A percentile compares a stretch with the other conserved stretches of the same genome.
These are phyloP conservation scores for Oryzias woworae DNA, from an alignment of 2,113 vertebrate genomes.

Conservation along the genomic window DNA sequence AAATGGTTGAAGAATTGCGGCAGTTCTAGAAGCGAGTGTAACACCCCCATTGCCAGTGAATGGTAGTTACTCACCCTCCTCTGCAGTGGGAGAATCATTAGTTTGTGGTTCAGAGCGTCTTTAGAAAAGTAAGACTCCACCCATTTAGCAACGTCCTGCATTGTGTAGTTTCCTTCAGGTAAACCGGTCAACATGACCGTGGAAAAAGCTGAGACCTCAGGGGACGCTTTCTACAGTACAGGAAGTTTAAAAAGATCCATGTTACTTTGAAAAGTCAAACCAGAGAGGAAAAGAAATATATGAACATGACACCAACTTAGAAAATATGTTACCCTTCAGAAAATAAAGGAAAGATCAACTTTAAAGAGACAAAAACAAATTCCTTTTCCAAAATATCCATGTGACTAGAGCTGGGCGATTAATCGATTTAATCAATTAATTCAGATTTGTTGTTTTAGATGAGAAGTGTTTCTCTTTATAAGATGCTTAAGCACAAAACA, in stretches of 20 bases:
- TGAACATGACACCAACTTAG: neutral
- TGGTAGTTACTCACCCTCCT: slow-evolving; percentile 36
- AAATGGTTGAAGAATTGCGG: no score
- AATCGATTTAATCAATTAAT: no score
- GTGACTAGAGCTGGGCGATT: no score
- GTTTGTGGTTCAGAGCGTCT: slow-evolving; percentile 8
- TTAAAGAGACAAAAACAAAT: no score
- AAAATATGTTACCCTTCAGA: neutral
- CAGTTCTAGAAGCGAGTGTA: neutral
- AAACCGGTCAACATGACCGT: slow-evolving; percentile 49
- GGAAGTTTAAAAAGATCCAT: neutral
- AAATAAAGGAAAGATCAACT: no score
- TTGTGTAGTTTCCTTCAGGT: slow-evolving; percentile 17
- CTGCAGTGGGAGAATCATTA: slow-evolving; percentile 29
- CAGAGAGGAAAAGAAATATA: neutral
- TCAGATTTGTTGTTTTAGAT: no score
- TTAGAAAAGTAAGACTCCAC: slow-evolving; percentile 9
- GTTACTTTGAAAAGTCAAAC: neutral
- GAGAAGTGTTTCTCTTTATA: no score
- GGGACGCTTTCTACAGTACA: slow-evolving; percentile 4
- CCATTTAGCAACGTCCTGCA: neutral
- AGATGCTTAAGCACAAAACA: no score
- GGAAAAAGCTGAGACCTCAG: neutral
- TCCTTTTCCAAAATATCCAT: no score
- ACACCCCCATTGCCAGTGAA: neutral